Conservation (phyloP, 1,140 invertebrate species). For the Sminthurides bifidus region DNA sequence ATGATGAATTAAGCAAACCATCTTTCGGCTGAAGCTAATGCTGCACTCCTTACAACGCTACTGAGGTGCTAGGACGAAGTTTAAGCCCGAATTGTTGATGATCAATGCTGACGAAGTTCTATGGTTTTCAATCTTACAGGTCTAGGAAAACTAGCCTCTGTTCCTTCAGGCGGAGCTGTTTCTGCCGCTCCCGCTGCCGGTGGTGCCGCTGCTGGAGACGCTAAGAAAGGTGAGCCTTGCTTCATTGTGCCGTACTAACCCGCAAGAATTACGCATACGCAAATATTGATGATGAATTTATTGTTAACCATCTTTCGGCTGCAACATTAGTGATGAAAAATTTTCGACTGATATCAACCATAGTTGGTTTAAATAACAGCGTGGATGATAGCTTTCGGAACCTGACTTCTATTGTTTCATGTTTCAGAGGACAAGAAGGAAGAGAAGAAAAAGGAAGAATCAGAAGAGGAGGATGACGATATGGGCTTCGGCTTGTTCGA, state of each 20-base stretch:
- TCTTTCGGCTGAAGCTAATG: conserved; percentile 23
- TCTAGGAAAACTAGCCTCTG: conserved; percentile 30
- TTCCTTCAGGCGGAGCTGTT: conserved; percentile 29
- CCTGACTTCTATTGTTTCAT: conserved; percentile 15
- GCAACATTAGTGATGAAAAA: no score
- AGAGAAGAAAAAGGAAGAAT: conserved; percentile 35
- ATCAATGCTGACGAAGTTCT: not conserved
- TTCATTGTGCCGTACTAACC: not conserved
- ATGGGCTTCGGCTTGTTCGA: conserved; percentile 37
- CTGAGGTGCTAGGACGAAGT: not conserved
- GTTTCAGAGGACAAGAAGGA: conserved; percentile 36
- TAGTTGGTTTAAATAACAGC: not conserved
- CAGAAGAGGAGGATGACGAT: conserved; percentile 36
- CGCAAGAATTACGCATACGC: not conserved
- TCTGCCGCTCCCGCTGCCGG: conserved; percentile 22
- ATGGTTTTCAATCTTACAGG: conserved; percentile 16
- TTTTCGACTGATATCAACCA: no score
- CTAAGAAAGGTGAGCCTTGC: conserved; percentile 15
- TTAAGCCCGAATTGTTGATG: not conserved
- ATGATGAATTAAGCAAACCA: conserved; percentile 16
- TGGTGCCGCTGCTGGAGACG: conserved; percentile 10
- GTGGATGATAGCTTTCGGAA: not conserved
- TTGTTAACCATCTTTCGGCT: conserved; percentile 33
- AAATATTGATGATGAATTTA: conserved; percentile 17
- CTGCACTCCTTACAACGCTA: not conserved